These are phyloP conservation scores for Stenurella melanura DNA, from an alignment of 2,888 invertebrate genomes.

Conservation along the genomic window DNA sequence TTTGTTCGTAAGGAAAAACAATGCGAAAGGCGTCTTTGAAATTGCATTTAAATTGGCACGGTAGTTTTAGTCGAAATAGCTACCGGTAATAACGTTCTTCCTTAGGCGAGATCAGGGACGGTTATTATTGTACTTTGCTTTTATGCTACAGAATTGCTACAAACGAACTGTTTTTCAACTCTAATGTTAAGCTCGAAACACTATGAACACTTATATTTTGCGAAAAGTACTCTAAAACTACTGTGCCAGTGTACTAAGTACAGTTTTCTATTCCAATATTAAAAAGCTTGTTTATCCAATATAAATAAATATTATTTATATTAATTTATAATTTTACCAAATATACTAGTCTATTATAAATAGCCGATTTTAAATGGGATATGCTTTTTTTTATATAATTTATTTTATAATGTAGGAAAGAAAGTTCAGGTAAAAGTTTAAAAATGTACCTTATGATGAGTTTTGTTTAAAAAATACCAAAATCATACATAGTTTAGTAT, in stretches of 20 bases:
- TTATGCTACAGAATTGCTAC: not conserved
- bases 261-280: conserved; percentile 41
- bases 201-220: conserved; percentile 11
- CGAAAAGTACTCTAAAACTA: conserved; percentile 16
- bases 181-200: not conserved
- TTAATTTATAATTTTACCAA: conserved; percentile 51
- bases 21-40: conserved; percentile 27
- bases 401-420: conserved; percentile 49
- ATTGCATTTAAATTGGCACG: conserved; percentile 33
- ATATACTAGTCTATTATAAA: conserved; percentile 53
- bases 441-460: conserved; percentile 14
- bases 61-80: not conserved
- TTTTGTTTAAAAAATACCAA: conserved; percentile 23
- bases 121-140: not conserved
- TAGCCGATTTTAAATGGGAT: conserved; percentile 53
- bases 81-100: not conserved
- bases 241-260: conserved; percentile 25
- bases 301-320: conserved; percentile 43
- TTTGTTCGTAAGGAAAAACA: conserved; percentile 21
- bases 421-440: conserved; percentile 13
- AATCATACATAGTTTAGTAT: conserved; percentile 27
- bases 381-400: conserved; percentile 53
- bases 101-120: not conserved
- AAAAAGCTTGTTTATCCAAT: conserved; percentile 44
- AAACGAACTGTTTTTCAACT: not conserved